Conservation (phyloP, 2,888 invertebrate genomes). For the Nowickia ferox region DNA sequence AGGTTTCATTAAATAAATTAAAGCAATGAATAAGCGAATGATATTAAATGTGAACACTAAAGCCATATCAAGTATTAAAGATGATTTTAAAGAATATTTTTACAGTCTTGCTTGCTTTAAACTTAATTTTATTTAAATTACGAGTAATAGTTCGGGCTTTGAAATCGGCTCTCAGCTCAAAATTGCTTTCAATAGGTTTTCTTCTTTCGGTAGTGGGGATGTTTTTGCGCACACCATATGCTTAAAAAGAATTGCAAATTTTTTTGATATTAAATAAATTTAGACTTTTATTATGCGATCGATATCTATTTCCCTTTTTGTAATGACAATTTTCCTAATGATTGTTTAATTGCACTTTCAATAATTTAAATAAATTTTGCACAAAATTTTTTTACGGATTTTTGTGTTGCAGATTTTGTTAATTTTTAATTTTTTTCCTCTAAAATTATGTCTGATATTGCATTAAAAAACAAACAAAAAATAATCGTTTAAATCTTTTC, state of each 20-base stretch:
- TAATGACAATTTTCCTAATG: not conserved
- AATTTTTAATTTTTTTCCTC: not conserved
- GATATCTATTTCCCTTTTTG: not conserved
- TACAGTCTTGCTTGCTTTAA: not conserved
- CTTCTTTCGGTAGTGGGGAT: not conserved
- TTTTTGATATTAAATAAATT: not conserved
- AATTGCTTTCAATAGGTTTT: not conserved
- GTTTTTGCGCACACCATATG: slow-evolving; percentile 17
- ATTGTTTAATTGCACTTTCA: not conserved
- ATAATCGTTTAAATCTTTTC: no score
- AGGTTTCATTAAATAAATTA: slow-evolving; percentile 55
- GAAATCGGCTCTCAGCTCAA: not conserved
- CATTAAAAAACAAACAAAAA: no score
- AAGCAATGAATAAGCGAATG: slow-evolving; percentile 10
- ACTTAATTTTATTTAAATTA: no score
- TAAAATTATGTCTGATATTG: no score
- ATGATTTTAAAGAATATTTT: not conserved
- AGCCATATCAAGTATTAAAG: not conserved
- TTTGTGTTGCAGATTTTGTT: not conserved
- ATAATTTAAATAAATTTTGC: not conserved
- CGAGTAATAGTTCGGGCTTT: not conserved
- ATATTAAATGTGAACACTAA: not conserved
- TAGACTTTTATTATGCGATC: no score
- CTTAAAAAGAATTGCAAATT: not conserved
- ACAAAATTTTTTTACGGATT: not conserved